Conservation (phyloP, 2,888 invertebrate species). For the Nomada goodeniana region DNA sequence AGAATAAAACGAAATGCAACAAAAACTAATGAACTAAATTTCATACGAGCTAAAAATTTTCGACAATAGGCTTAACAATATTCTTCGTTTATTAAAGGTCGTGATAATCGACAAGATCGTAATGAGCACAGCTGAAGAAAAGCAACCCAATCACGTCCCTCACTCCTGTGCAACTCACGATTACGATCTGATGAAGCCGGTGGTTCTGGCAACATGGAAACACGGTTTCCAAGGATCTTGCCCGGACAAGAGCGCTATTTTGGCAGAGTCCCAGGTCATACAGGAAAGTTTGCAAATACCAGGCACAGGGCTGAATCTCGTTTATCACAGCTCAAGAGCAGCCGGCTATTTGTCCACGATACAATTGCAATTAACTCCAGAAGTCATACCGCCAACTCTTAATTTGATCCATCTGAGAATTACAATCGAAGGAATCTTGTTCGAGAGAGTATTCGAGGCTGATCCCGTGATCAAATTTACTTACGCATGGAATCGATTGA, state of each 20-base stretch:
- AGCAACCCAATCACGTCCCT: slow-evolving; percentile 87
- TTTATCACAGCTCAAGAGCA: slow-evolving; percentile 97
- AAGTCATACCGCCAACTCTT: slow-evolving; percentile 91
- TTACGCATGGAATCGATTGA: slow-evolving; percentile 98
- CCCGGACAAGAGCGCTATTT: slow-evolving; percentile 94
- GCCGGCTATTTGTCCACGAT: slow-evolving; percentile 97
- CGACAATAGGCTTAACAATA: neutral
- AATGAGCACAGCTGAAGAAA: slow-evolving; percentile 93
- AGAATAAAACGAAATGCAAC: too few relatives aligned
- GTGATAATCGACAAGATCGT: slow-evolving; percentile 95
- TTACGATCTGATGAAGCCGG: slow-evolving; percentile 96
- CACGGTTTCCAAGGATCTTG: slow-evolving; percentile 98
- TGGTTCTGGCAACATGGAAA: slow-evolving; percentile 97
- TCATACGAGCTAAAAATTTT: neutral
- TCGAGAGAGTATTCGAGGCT: slow-evolving; percentile 97
- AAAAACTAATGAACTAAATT: neutral
- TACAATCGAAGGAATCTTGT: slow-evolving; percentile 96
- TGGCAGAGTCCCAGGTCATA: slow-evolving; percentile 96
- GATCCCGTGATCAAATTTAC: slow-evolving; percentile 98
- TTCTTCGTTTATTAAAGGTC: slow-evolving; percentile 85
- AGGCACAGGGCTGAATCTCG: slow-evolving; percentile 96
- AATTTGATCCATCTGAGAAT: slow-evolving; percentile 96
- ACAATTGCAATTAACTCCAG: slow-evolving; percentile 95
- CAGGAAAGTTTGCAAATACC: slow-evolving; percentile 98
- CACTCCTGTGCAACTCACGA: slow-evolving; percentile 95